Evolutionary conservation across 2,797 vertebrate species (phyloP).

Genomic region (Xenops minutus): DNA sequence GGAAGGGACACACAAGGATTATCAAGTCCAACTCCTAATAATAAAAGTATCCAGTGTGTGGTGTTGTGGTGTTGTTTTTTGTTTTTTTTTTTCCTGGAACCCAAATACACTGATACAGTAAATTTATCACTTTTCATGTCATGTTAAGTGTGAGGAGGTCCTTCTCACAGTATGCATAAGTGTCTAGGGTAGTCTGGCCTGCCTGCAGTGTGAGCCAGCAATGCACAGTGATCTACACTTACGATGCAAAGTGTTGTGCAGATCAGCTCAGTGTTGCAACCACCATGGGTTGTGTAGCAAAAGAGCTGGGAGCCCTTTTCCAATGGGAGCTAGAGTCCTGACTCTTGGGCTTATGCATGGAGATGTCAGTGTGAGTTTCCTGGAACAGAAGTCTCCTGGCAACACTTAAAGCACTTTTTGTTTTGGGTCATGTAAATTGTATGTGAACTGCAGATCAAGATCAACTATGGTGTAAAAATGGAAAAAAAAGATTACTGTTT

Average conservation of each 20-base stretch:
- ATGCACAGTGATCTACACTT: no score
- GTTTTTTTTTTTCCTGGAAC: background rate
- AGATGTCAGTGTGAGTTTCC: background rate
- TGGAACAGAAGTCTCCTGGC: background rate
- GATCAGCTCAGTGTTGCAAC: background rate
- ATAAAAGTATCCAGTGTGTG: background rate
- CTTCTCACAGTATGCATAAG: fast-evolving
- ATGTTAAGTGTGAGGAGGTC: fast-evolving
- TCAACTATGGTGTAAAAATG: background rate
- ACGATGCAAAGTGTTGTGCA: background rate
- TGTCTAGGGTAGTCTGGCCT: background rate
- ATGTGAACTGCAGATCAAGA: background rate
- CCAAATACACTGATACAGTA: background rate
- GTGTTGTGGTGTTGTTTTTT: no score
- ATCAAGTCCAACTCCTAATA: background rate
- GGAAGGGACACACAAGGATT: background rate
- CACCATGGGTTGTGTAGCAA: background rate
- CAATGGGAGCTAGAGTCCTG: background rate
- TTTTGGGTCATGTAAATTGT: background rate
- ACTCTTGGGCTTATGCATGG: background rate
- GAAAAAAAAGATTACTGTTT: background rate
- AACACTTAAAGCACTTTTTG: background rate
- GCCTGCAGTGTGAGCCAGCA: fast-evolving
- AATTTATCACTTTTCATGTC: background rate
- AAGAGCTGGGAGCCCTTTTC: background rate